Evolutionary conservation across 37 sponge, comb jelly and placozoan genomes (phyloP).

Genomic region (Ephydatia muelleri): DNA sequence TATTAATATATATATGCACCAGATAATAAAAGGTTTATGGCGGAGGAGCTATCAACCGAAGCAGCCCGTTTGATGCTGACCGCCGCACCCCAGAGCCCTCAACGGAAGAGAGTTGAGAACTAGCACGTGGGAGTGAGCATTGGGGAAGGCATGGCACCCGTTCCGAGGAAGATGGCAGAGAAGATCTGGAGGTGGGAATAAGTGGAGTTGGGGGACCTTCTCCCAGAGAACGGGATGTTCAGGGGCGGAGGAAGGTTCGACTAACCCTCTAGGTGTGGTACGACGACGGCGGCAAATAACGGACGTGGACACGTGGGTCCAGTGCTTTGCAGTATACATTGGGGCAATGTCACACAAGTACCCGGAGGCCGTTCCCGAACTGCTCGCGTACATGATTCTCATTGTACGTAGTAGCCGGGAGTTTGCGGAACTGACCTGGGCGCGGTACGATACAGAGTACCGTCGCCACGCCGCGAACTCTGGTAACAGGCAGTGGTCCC

Average conservation of each 20-base stretch:
- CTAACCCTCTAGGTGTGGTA: neutral
- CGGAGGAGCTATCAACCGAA: neutral
- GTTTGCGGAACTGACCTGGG: slow-evolving; percentile 16
- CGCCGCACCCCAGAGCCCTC: neutral
- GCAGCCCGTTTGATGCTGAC: neutral
- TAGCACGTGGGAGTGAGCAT: neutral
- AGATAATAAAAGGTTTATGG: no score
- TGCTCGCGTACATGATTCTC: slow-evolving; percentile 27
- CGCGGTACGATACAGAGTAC: slow-evolving; percentile 28
- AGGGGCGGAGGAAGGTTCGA: neutral
- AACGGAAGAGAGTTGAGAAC: neutral
- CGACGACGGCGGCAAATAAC: neutral
- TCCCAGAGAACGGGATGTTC: neutral
- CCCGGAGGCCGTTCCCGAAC: slow-evolving; percentile 21
- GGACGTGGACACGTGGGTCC: slow-evolving; percentile 21
- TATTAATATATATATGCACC: no score
- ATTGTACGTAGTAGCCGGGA: slow-evolving; percentile 9
- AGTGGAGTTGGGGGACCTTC: slow-evolving; percentile 5
- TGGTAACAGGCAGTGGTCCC: slow-evolving; percentile 23
- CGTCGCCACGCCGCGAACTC: slow-evolving; percentile 11
- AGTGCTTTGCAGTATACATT: slow-evolving; percentile 16
- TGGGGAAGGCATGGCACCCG: neutral
- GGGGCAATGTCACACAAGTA: slow-evolving; percentile 2
- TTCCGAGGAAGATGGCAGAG: slow-evolving; percentile 16
- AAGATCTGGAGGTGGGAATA: slow-evolving; percentile 11